phyloP scores from a whole-genome alignment of 2,888 invertebrate genomes.

The Empis livida region DNA sequence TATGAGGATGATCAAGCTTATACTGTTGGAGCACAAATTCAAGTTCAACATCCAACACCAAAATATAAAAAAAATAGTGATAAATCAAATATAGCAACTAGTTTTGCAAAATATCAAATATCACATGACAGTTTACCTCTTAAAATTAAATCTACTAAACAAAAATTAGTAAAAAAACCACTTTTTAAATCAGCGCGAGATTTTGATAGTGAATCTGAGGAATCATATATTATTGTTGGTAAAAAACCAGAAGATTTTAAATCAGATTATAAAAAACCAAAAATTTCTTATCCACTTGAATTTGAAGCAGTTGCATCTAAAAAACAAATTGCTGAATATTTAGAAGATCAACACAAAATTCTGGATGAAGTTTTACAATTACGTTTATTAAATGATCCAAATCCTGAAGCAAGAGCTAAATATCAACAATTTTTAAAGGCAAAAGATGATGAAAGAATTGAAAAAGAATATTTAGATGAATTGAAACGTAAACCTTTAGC shows the following conservation, averaged over 20 bases:
- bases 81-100: not conserved
- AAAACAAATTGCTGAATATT: slow-evolving; percentile 8
- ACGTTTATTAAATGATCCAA: slow-evolving; percentile 9
- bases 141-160: not conserved
- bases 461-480: slow-evolving; percentile 8
- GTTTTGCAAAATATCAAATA: not conserved
- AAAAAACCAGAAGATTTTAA: slow-evolving; percentile 1
- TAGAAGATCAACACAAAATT: slow-evolving; percentile 10
- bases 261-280: slow-evolving; percentile 4
- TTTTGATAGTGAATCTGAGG: not conserved
- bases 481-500: not conserved
- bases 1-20: not conserved
- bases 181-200: not conserved
- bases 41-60: slow-evolving; percentile 2
- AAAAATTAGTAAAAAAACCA: not conserved
- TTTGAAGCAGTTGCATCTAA: slow-evolving; percentile 6
- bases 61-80: not conserved
- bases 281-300: slow-evolving; percentile 5
- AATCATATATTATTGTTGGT: not conserved
- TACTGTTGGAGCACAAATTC: slow-evolving; percentile 3
- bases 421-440: slow-evolving; percentile 10
- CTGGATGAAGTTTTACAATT: slow-evolving; percentile 7
- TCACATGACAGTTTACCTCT: not conserved
- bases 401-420: slow-evolving; percentile 5
- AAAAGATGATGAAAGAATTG: slow-evolving; percentile 9